Base-by-base conservation (phyloP, 2,888 invertebrate species). In the Xestia ashworthii region DNA sequence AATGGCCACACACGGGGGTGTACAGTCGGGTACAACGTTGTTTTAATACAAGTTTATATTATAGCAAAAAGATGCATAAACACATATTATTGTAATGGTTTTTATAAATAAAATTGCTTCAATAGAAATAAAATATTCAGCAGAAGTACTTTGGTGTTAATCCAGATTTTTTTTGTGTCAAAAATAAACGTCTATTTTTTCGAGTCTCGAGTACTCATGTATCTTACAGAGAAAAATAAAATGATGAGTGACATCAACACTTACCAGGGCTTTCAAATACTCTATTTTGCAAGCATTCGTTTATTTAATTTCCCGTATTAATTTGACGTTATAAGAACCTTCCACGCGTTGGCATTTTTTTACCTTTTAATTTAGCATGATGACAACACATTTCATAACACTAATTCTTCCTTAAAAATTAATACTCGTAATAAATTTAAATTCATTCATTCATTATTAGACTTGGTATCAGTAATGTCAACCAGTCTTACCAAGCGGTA, bases 1-100 rank as follows among this genome's bases (percentile, higher is more conserved):
- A 90, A 93, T 91, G 90, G 90, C 91, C 91, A 85, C 90, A 90
- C 89, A 87, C 86, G 85, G 86, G 84, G 86, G 88, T 84, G 88
- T 88, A 88, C 85, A 83, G 67, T 41, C 68, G 53, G 11, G 38
- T 41, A n/a, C 69, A 80, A 25, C 4, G 8, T 32, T 22, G 5
- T 44, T 67, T 44, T 55, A 32, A 32, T 32, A 32, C 32, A 32
- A 32, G 3, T 48, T 44, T 58, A 22, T 53, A 5, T 4, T 3
- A 14, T 48, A 19, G 19, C 19, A 53, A 53, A 53, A 9, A 50
- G 32, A 8, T 38, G 12, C 0, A 0, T 16, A 25, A 32, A 2
- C 25, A 41, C 5, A 5, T 5, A 5, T 8, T 38, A 14, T 1
- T 32, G 12, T 0, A 25, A 3, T 1, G 5, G 0, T 50, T 38